Evolutionary conservation across 2,888 invertebrate genomes (phyloP), one percentile per base, ranked within the genome.

Genomic region (Sepioteuthis lessoniana): DNA sequence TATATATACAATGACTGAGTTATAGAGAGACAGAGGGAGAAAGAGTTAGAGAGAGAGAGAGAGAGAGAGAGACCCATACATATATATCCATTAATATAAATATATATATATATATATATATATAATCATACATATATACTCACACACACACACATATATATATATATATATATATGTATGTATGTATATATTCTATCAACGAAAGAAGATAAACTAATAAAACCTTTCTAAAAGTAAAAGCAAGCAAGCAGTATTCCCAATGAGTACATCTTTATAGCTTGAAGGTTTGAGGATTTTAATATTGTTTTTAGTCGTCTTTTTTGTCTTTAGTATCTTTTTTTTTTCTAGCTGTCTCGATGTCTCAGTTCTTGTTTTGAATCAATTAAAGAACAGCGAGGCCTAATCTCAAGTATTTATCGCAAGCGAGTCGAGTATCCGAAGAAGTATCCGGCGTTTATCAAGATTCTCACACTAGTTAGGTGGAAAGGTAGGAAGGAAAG

Each of bases 381-480:
- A 76, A 76, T 76, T n/a, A 76, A n/a, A n/a, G n/a, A 76, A 76
- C n/a, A 76, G 76, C 8, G 76, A n/a, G 0, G 76, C 76, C 16
- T 76, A 76, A 76, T 76, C 76, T 76, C n/a, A n/a, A n/a, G n/a
- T 76, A 76, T 76, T 76, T 76, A 35, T 76, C 55, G 25, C n/a
- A 76, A 76, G 19, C 16, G n/a, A 76, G 35, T 3, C 13, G 76
- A 76, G n/a, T 31, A 76, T 76, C 76, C n/a, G 76, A 10, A 8
- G 31, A 76, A 76, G 76, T n/a, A 76, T 76, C 76, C n/a, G 19
- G 4, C 76, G 13, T n/a, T 76, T 76, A 76, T 76, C 76, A 76
- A 76, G 76, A n/a, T n/a, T 76, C 76, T 76, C n/a, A 76, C 76
- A 76, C n/a, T n/a, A 76, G 76, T 76, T 76, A 76, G n/a, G n/a